These are phyloP conservation scores for Scaptomyza graminum DNA, from an alignment of 1,140 invertebrate species.

Conservation along the genomic window DNA sequence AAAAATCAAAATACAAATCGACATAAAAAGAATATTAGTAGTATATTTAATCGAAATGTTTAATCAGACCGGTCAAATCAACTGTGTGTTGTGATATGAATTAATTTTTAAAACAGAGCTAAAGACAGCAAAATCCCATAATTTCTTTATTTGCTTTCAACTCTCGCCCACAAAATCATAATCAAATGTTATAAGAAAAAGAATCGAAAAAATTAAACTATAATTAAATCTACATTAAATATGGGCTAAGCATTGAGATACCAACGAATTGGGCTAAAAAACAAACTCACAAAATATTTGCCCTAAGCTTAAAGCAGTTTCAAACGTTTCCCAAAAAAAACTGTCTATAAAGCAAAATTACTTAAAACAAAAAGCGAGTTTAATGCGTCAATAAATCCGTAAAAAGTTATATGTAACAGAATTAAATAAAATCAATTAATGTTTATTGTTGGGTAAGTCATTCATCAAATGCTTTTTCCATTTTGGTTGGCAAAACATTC, in stretches of 20 bases:
- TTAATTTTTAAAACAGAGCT: constrained; percentile 71
- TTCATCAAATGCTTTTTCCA: constrained; percentile 53
- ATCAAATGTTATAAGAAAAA: constrained; percentile 14
- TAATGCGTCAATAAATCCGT: constrained; percentile 69
- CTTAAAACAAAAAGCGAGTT: constrained; percentile 73
- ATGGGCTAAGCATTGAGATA: constrained; percentile 44
- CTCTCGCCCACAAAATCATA: constrained; percentile 14
- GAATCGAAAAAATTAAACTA: constrained; percentile 1
- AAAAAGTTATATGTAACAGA: constrained; percentile 27
- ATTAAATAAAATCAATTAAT: constrained; percentile 36
- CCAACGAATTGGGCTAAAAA: constrained; percentile 32
- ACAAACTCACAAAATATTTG: constrained; percentile 30
- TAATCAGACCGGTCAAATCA: constrained; percentile 66
- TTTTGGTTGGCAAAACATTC: constrained; percentile 76
- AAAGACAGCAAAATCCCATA: constrained; percentile 26
- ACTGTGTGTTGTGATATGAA: constrained; percentile 83
- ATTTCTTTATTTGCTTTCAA: constrained; percentile 46
- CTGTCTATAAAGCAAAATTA: constrained; percentile 26
- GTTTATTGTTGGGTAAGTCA: neutral
- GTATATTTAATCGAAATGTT: constrained; percentile 43
- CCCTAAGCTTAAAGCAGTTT: constrained; percentile 42
- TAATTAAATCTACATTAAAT: constrained; percentile 14
- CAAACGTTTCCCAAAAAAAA: constrained; percentile 45
- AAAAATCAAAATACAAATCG: constrained; percentile 36
- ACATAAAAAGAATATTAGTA: too few species aligned